A percentile compares a stretch with the other conserved stretches of the same genome.
Evolutionary conservation across 2,888 invertebrate species (phyloP).

Genomic region (Luperina testacea): DNA sequence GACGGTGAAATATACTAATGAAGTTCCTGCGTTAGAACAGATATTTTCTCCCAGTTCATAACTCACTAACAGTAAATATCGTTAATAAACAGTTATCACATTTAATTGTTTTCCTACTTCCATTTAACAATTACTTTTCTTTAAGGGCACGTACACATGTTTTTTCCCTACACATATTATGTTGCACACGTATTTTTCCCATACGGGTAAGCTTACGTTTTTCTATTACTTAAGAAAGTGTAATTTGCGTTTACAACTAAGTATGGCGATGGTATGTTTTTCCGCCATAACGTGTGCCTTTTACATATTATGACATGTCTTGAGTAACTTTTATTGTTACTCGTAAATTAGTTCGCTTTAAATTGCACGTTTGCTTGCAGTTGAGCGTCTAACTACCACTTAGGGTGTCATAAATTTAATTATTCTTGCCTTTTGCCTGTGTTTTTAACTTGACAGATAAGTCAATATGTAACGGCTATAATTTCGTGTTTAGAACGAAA

Average conservation of each 20-base stretch:
- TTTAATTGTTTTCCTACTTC: conserved; percentile 40
- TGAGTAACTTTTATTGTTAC: conserved; percentile 59
- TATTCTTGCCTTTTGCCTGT: not conserved
- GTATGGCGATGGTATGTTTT: conserved; percentile 59
- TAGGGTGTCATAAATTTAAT: conserved; percentile 30
- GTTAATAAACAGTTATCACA: conserved; percentile 39
- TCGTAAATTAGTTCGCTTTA: conserved; percentile 49
- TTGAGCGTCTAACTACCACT: conserved; percentile 21
- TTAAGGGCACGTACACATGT: conserved; percentile 20
- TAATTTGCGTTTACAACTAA: conserved; percentile 61
- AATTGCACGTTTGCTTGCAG: conserved; percentile 31
- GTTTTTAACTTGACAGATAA: conserved; percentile 4
- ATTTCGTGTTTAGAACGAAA: too few relatives aligned
- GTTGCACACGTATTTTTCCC: conserved; percentile 53
- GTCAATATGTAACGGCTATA: not conserved
- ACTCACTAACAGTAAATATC: conserved; percentile 12
- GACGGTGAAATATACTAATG: not conserved
- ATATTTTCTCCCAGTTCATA: conserved; percentile 14
- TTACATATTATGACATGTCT: conserved; percentile 58
- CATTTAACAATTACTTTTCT: conserved; percentile 45
- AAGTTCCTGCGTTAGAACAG: not conserved
- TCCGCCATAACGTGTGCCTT: conserved; percentile 44
- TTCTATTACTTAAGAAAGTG: conserved; percentile 57
- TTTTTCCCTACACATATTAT: conserved; percentile 28
- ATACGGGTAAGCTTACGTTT: conserved; percentile 48